A percentile compares a stretch with the other conserved stretches of the same genome.
phyloP scores from a whole-genome alignment of 2,797 vertebrate species.

The Acipenser transmontanus region DNA sequence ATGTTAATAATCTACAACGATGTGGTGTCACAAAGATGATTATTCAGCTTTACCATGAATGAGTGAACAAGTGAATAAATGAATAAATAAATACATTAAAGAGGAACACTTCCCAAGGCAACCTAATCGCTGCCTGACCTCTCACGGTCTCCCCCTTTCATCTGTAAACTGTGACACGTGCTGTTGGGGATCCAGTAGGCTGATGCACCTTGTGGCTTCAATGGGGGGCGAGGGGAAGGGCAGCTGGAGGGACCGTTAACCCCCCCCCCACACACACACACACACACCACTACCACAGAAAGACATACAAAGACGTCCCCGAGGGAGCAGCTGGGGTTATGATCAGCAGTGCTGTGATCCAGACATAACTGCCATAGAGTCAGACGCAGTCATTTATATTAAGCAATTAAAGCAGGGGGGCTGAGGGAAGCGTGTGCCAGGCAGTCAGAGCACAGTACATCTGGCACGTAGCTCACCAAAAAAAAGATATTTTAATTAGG shows the following conservation, averaged over 20 bases:
- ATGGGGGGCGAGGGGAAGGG: slow-evolving; percentile 12
- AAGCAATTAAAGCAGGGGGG: slow-evolving; percentile 40
- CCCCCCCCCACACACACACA: too few species aligned
- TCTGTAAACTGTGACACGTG: slow-evolving; percentile 43
- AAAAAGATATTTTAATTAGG: slow-evolving; percentile 54
- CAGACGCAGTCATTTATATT: slow-evolving; percentile 41
- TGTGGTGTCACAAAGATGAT: too few species aligned
- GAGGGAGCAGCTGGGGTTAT: neutral
- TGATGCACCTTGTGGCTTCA: slow-evolving; percentile 6
- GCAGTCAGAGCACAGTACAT: slow-evolving; percentile 12
- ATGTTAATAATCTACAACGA: too few species aligned
- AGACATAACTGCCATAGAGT: slow-evolving; percentile 29
- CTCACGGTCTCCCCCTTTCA: slow-evolving; percentile 29
- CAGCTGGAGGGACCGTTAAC: slow-evolving; percentile 40
- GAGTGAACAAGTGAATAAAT: too few species aligned
- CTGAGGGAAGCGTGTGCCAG: slow-evolving; percentile 3
- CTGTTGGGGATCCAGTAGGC: slow-evolving; percentile 28
- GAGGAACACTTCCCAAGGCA: neutral
- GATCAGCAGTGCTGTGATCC: slow-evolving; percentile 29
- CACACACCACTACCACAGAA: neutral
- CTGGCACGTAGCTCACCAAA: slow-evolving; percentile 19
- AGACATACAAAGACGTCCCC: neutral
- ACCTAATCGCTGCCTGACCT: slow-evolving; percentile 35
- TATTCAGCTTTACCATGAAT: too few species aligned
- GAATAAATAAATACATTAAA: too few species aligned